phyloP scores from a whole-genome alignment of 2,797 vertebrate genomes.

The Lagorchestes hirsutus region DNA sequence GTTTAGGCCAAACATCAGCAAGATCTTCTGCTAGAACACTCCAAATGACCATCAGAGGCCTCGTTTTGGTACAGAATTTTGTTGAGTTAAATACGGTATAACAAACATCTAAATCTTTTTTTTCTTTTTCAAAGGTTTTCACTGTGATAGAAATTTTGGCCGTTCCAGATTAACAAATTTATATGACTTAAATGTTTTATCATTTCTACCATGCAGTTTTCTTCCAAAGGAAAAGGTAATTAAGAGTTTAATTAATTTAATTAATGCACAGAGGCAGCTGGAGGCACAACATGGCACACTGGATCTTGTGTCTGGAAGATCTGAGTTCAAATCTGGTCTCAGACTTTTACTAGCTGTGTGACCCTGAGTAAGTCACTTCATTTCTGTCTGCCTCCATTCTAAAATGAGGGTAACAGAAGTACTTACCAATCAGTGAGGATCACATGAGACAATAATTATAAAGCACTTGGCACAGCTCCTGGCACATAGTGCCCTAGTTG shows the following conservation, averaged over 20 bases:
- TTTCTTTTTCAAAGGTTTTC: constrained; percentile 1
- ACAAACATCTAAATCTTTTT: background rate
- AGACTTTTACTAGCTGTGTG: background rate
- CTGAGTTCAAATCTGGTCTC: background rate
- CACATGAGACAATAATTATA: background rate
- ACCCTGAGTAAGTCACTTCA: background rate
- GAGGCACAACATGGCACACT: background rate
- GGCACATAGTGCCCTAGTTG: background rate
- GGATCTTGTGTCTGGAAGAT: background rate
- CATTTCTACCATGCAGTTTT: background rate
- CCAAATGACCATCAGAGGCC: background rate
- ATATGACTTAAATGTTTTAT: constrained; percentile 17
- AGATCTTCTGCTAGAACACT: constrained; percentile 26
- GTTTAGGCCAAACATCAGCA: constrained; percentile 10
- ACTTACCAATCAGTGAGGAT: background rate
- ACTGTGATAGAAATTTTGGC: background rate
- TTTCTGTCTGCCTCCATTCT: background rate
- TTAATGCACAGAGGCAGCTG: background rate
- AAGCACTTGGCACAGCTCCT: background rate
- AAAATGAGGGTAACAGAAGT: background rate
- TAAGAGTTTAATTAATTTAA: background rate
- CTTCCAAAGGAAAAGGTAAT: constrained; percentile 29
- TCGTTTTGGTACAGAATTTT: background rate
- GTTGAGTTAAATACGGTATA: background rate
- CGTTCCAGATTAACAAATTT: constrained; percentile 22